These are phyloP conservation scores for Apis mellifera DNA, from an alignment of 1,140 invertebrate species.

Conservation along the genomic window DNA sequence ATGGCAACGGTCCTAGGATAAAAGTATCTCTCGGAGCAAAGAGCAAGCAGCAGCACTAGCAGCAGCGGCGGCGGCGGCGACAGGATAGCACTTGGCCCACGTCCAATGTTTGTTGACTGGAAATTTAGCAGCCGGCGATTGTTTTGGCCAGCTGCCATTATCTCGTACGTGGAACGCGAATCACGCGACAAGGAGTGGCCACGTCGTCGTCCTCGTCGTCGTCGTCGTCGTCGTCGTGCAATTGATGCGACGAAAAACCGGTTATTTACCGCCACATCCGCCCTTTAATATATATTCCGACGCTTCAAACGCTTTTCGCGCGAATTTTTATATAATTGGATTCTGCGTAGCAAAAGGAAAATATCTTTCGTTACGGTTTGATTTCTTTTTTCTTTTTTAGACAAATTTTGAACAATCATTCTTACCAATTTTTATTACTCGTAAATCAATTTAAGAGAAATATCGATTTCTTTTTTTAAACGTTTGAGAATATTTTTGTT, in stretches of 20 bases:
- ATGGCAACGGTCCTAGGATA: constrained; percentile 33
- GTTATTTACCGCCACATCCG: too few species aligned
- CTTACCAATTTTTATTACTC: too few species aligned
- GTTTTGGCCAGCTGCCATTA: constrained; percentile 78
- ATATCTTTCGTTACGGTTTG: too few species aligned
- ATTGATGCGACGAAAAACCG: neutral
- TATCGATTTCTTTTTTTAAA: too few species aligned
- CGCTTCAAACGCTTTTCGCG: neutral
- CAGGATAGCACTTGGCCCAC: constrained; percentile 63
- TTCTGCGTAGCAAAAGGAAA: too few species aligned
- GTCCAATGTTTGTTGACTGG: constrained; percentile 78
- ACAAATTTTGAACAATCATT: too few species aligned
- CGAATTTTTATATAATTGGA: too few species aligned
- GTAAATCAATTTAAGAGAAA: too few species aligned
- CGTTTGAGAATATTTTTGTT: too few species aligned
- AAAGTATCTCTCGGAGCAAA: constrained; percentile 56
- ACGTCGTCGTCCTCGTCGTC: neutral
- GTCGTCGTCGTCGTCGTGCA: constrained; percentile 1
- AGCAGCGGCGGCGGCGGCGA: constrained; percentile 22
- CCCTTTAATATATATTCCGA: neutral
- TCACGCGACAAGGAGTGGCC: constrained; percentile 4
- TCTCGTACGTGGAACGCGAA: constrained; percentile 62
- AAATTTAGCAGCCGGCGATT: constrained; percentile 77
- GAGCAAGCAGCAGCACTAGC: constrained; percentile 37
- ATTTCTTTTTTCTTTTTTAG: too few species aligned